Evolutionary conservation across 2,113 vertebrate genomes (phyloP).

Genomic region (Zosterops hypoxanthus): DNA sequence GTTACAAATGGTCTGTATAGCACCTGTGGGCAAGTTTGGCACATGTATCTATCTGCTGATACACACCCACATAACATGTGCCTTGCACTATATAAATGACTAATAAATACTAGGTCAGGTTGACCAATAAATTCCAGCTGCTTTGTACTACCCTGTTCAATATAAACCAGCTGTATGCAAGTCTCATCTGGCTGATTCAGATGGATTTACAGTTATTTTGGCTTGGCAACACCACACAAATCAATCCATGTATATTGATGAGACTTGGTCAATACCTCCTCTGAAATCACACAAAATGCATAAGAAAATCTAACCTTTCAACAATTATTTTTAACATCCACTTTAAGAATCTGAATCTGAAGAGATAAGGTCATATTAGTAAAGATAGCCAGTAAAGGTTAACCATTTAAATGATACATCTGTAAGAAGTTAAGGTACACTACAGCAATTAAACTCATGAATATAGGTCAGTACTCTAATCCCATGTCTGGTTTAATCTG

Average conservation of each 20-base stretch:
- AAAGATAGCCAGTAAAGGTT: constrained; percentile 30
- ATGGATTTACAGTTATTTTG: constrained; percentile 23
- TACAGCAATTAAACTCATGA: constrained; percentile 52
- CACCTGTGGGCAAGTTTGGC: not conserved
- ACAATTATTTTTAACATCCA: not conserved
- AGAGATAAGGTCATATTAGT: constrained; percentile 40
- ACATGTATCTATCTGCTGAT: not conserved
- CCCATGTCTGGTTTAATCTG: constrained; percentile 41
- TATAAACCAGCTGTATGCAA: constrained; percentile 6
- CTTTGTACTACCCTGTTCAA: not conserved
- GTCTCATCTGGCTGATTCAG: not conserved
- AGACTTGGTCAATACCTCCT: not conserved
- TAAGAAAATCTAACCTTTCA: constrained; percentile 40
- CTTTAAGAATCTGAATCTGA: constrained; percentile 29
- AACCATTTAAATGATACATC: constrained; percentile 36
- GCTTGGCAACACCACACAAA: not conserved
- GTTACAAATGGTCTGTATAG: not conserved
- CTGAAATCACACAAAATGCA: not conserved
- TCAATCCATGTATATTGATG: not conserved
- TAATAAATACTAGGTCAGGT: constrained; percentile 9
- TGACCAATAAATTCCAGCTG: constrained; percentile 33
- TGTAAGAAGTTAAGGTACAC: constrained; percentile 60
- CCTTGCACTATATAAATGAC: constrained; percentile 31
- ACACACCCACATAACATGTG: not conserved
- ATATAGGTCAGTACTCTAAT: constrained; percentile 53